Percentiles rank a stretch among this genome's conserved stretches.
Evolutionary conservation across 2,113 vertebrate species (phyloP).

Genomic region (Trochalopteron elliotii): DNA sequence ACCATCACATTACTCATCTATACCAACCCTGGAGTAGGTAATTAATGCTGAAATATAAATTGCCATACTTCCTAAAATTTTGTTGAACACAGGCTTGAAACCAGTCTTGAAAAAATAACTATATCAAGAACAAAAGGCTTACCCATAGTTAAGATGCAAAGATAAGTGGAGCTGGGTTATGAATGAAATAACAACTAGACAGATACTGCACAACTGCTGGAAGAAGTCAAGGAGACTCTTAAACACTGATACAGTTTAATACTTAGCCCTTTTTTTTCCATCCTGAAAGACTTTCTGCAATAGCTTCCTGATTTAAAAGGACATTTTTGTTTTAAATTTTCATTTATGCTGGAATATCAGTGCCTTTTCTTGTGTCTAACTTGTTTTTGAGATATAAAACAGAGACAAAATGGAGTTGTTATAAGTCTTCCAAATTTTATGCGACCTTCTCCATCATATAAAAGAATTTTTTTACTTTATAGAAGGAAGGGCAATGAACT

Average conservation of each 20-base stretch:
- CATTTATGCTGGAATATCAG: neutral
- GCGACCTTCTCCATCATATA: neutral
- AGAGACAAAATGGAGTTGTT: neutral
- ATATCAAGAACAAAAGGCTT: neutral
- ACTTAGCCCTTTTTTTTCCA: neutral
- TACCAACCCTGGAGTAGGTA: neutral
- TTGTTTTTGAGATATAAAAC: neutral
- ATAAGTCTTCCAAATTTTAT: neutral
- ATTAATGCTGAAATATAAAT: neutral
- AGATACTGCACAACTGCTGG: neutral
- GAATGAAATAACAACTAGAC: neutral
- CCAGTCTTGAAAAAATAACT: neutral
- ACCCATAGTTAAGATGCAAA: neutral
- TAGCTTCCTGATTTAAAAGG: neutral
- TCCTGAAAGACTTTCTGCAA: neutral
- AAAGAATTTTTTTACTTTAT: neutral
- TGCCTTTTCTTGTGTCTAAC: neutral
- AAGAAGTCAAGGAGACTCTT: neutral
- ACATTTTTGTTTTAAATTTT: neutral
- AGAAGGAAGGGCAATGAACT: neutral
- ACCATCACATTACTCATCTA: neutral
- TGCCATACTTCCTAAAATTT: neutral
- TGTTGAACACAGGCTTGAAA: neutral
- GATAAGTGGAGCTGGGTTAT: neutral
- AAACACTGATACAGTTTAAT: neutral